Conservation (phyloP, 2,888 invertebrate species). For the Aproaerema taeniolella region DNA sequence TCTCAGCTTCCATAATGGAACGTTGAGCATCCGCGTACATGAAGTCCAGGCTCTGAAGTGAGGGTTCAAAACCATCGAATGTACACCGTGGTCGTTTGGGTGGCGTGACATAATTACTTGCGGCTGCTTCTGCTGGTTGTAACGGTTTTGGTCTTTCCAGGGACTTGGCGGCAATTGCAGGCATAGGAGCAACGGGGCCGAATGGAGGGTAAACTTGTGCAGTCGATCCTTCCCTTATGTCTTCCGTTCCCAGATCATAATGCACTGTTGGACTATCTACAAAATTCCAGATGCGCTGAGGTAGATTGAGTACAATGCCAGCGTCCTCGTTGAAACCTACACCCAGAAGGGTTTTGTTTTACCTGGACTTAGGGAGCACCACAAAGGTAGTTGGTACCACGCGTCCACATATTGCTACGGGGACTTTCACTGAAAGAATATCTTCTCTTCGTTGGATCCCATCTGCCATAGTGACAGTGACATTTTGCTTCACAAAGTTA, state of each 20-base stretch:
- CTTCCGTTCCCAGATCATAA: slow-evolving; percentile 18
- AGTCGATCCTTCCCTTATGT: not conserved
- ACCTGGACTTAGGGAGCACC: not conserved
- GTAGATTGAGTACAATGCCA: slow-evolving; percentile 20
- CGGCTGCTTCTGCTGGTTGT: too few species aligned
- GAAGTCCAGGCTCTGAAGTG: not conserved
- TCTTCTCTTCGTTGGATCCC: not conserved
- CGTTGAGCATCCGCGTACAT: not conserved
- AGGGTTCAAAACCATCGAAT: slow-evolving; percentile 4
- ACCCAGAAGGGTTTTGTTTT: not conserved
- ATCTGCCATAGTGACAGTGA: not conserved
- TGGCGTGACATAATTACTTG: too few species aligned
- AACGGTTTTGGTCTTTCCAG: not conserved
- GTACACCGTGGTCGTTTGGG: not conserved
- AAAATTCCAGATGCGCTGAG: slow-evolving; percentile 20
- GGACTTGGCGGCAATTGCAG: not conserved
- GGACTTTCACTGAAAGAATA: not conserved
- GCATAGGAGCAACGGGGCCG: too few species aligned
- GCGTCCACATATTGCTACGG: not conserved
- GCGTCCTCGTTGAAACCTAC: slow-evolving; percentile 21
- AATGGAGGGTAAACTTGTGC: too few species aligned
- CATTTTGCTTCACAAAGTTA: not conserved
- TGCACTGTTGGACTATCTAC: slow-evolving; percentile 3
- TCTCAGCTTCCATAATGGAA: not conserved
- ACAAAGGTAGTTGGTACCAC: not conserved